A percentile compares a stretch with the other conserved stretches of the same genome.
These are phyloP conservation scores for Labeo calbasu DNA, from an alignment of 2,797 vertebrate genomes.

Conservation along the genomic window DNA sequence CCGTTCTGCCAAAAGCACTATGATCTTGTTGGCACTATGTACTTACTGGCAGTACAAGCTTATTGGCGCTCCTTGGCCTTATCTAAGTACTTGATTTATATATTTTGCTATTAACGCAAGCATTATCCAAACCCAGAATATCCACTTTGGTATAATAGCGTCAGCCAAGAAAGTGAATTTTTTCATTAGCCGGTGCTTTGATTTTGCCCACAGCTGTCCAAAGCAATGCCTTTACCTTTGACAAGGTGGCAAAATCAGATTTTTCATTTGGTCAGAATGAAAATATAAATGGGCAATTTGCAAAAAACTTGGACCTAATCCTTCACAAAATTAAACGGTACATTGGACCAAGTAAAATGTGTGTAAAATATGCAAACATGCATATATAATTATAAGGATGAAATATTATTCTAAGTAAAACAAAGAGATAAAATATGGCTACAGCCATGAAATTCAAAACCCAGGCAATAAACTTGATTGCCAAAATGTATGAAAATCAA, in stretches of 20 bases:
- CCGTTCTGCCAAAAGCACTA: slow-evolving; percentile 25
- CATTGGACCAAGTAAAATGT: not conserved
- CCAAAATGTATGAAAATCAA: slow-evolving; percentile 17
- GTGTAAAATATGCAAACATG: not conserved
- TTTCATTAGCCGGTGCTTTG: not conserved
- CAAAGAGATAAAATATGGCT: not conserved
- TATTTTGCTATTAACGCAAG: slow-evolving; percentile 35
- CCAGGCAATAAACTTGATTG: not conserved
- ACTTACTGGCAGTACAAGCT: slow-evolving; percentile 41
- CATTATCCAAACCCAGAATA: slow-evolving; percentile 13
- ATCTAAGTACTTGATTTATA: slow-evolving; percentile 44
- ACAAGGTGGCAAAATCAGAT: not conserved
- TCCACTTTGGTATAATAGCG: not conserved
- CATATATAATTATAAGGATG: not conserved
- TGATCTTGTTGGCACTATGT: slow-evolving; percentile 47
- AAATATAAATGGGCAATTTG: not conserved
- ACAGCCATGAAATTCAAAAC: not conserved
- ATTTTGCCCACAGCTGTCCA: not conserved
- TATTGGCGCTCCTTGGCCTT: slow-evolving; percentile 25
- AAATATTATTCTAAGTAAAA: not conserved
- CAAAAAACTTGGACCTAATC: not conserved
- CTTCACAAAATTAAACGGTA: not conserved
- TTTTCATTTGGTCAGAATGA: not conserved
- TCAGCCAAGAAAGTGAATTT: not conserved
- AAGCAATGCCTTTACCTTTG: not conserved